phyloP scores from a whole-genome alignment of 2,113 vertebrate species.

The Tonatia bakeri region DNA sequence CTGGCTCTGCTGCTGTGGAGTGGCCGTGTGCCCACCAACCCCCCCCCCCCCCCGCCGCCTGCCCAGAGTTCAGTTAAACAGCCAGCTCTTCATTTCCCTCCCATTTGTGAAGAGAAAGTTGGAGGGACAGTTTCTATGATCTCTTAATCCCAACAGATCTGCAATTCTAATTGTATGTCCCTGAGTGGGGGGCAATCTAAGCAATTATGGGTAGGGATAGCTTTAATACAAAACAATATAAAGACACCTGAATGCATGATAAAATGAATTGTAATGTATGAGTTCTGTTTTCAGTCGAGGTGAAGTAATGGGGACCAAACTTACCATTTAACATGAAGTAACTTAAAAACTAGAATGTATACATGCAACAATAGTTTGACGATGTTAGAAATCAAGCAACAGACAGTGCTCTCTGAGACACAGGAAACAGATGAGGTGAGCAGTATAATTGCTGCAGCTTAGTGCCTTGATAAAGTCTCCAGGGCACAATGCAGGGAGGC shows the following conservation, averaged over 20 bases:
- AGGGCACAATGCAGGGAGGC: not conserved
- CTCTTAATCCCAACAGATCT: constrained; percentile 7
- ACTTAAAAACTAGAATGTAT: not conserved
- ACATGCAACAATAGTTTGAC: not conserved
- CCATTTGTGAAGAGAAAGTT: not conserved
- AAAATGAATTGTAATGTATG: not conserved
- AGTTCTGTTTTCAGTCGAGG: not conserved
- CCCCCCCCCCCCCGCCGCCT: no score
- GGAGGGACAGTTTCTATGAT: not conserved
- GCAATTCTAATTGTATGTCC: not conserved
- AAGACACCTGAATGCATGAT: not conserved
- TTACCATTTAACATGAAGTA: not conserved
- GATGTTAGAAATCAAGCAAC: not conserved
- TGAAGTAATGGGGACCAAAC: not conserved
- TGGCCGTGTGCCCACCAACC: not conserved
- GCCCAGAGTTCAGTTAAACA: not conserved
- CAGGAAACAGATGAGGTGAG: not conserved
- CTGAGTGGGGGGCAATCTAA: not conserved
- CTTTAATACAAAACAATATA: not conserved
- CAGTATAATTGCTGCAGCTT: not conserved
- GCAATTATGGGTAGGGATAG: not conserved
- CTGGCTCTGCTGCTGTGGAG: not conserved
- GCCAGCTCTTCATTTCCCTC: not conserved
- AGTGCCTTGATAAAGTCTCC: not conserved
- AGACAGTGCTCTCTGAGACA: not conserved